phyloP scores from a whole-genome alignment of 2,797 vertebrate genomes.

The Neosilurus hyrtlii region DNA sequence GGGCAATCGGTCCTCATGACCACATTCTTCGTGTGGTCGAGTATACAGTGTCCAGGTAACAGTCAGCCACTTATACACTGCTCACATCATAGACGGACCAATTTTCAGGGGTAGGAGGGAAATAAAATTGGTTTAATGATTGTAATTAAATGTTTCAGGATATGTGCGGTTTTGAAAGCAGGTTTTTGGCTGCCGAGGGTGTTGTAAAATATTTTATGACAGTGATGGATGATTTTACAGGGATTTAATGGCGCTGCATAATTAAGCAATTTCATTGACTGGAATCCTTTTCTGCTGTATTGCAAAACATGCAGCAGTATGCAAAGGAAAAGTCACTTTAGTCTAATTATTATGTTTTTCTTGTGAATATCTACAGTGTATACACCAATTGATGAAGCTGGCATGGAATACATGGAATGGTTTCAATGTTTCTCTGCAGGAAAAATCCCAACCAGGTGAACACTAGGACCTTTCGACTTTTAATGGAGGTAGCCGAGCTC shows the following conservation, averaged over 20 bases:
- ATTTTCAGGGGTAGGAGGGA: not conserved
- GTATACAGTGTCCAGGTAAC: slow-evolving; percentile 96
- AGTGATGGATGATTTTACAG: slow-evolving; percentile 47
- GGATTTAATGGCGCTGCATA: slow-evolving; percentile 50
- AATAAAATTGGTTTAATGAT: slow-evolving; percentile 31
- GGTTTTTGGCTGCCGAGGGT: slow-evolving; percentile 18
- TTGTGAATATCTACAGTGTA: too few species aligned
- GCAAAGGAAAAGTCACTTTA: slow-evolving; percentile 55
- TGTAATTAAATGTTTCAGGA: slow-evolving; percentile 28
- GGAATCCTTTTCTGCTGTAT: slow-evolving; percentile 44
- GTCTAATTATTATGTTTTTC: slow-evolving; percentile 47
- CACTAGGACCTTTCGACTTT: slow-evolving; percentile 82
- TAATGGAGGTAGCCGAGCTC: slow-evolving; percentile 96
- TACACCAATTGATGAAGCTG: not conserved
- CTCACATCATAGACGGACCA: slow-evolving; percentile 16
- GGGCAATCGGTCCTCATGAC: slow-evolving; percentile 97
- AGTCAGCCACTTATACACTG: slow-evolving; percentile 43
- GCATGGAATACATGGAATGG: not conserved
- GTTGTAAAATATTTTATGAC: slow-evolving; percentile 53
- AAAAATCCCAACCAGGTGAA: slow-evolving; percentile 96
- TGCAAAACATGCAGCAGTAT: slow-evolving; percentile 59
- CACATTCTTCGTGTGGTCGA: slow-evolving; percentile 98
- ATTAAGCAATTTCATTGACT: slow-evolving; percentile 52
- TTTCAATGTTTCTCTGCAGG: slow-evolving; percentile 63
- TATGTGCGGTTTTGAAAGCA: slow-evolving; percentile 47